Base-by-base conservation (phyloP, 2,797 vertebrate genomes). In the Champsocephalus gunnari region DNA sequence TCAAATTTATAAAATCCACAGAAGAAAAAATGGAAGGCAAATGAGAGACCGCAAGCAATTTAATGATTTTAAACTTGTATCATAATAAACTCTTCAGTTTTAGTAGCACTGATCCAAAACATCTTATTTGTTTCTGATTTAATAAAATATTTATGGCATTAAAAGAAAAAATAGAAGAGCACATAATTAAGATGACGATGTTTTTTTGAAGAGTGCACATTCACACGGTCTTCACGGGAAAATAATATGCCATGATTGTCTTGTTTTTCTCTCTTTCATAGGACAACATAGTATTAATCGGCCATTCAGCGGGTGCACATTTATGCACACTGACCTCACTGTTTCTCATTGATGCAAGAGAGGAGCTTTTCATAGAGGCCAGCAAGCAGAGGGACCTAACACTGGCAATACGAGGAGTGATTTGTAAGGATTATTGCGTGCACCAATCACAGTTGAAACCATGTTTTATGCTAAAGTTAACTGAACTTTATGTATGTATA, bases 301-400 rank as follows among this genome's bases (percentile, higher is more conserved):
- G 94, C 12, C 95, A 96, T 73, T 96, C 95, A 14, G 94, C 95
- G 2, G 95, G 95, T 17, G 95, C 93, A 64, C 94, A 95, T 78
- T 80, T 96, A 79, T 94, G 92, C 63, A 80, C 89, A 12, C 85
- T 95, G 79, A 89, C 91, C 38, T 72, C 83, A 4, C 82, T 95
- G 32, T 95, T 96, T 84, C 91, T 96, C 38, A 83, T 87, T 48
- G 93, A 93, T 19, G 72, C 61, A 41, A 82, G 80, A 54, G 89
- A 93, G 9, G 92, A 95, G 79, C 88, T 95, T 50, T 87, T 87
- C 67, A 92, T 95, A 19, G 91, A 94, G 72, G 49, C 78, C 1
- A 73, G 60, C 51, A 90, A 79, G 71, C 94, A 92, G 74, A 83
- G 17, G 66, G 82, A 92, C 41, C 50, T 95, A 1, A 49, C 74